phyloP scores from a whole-genome alignment of 2,113 vertebrate genomes.

The Prietella phreatophila region DNA sequence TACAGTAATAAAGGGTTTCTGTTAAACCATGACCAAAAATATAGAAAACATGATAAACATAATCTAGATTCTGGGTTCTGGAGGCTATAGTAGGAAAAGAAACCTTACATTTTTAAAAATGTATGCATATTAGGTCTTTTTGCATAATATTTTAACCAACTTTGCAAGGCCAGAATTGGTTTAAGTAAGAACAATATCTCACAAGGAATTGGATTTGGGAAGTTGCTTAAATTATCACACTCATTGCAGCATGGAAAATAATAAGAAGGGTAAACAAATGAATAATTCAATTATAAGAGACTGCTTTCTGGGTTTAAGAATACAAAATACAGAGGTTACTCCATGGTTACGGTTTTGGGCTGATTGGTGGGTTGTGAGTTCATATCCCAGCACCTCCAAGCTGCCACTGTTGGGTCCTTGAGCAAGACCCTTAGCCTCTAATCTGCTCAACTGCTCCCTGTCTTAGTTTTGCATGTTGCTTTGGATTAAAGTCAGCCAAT shows the following conservation, averaged over 20 bases:
- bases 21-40: slow-evolving; percentile 4
- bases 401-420: no score
- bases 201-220: slow-evolving; percentile 2
- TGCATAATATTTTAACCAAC: neutral
- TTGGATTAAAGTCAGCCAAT: neutral
- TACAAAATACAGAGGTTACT: neutral
- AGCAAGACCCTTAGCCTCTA: neutral
- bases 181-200: slow-evolving; percentile 18
- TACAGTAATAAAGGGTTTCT: slow-evolving; percentile 12
- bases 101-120: neutral
- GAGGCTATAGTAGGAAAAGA: neutral
- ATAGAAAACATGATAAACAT: slow-evolving; percentile 1
- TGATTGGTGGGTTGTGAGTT: neutral
- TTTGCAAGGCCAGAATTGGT: slow-evolving; percentile 2
- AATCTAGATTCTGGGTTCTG: neutral
- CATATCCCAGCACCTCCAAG: neutral
- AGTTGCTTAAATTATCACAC: slow-evolving; percentile 20
- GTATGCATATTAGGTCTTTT: neutral
- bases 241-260: slow-evolving; percentile 17
- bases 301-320: slow-evolving; percentile 4
- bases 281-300: slow-evolving; percentile 4
- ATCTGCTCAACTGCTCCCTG: no score
- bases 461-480: neutral
- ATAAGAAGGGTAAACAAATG: slow-evolving; percentile 9
- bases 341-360: neutral